Evolutionary conservation across 1,140 invertebrate genomes (phyloP), one percentile per base, ranked within the genome.

Genomic region (Brachionus rotundiformis): DNA sequence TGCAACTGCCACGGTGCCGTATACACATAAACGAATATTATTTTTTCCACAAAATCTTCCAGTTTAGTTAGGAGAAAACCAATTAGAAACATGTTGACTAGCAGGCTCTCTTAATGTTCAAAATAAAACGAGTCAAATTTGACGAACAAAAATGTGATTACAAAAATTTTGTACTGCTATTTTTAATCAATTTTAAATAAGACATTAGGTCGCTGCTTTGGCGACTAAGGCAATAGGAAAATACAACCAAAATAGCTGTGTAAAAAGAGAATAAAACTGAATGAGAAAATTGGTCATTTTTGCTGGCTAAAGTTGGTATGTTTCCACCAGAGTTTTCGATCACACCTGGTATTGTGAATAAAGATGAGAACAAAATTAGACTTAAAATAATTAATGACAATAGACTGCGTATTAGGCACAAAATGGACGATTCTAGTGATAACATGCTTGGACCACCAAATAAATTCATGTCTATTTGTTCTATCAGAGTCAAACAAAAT

Each of bases 1-100:
- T 95, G 97, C 44, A 99, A 98, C 89, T 98, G 96, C 96, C 96
- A 99, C 0, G 97, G 97, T 5, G 97, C 96, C 77, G 98, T 97
- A 89, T 99, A 99, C 0, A 95, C 98, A 61, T 98, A 93, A 36
- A 99, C 94, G 89, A 99, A 99, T 85, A 96, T 93, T 41, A 98
- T 90, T 85, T 91, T 91, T 83, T 90, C 84, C 68, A 89, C 84
- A 76, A 90, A 86, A 85, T 91, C 90, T 84, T 87, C 86, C 80
- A 90, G 85, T 93, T 90, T 90, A 63, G 83, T 85, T 80, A 88
- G 86, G 8, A 89, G 89, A 75, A 97, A 94, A 29, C 93, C 92
- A 82, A 94, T 93, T 47, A 98, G 89, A 88, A 96, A 98, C 86
- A 95, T 97, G 86, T 96, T 93, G 0, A 98, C 90, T 2, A 98